phyloP scores from a whole-genome alignment of 2,888 invertebrate species.

The Meiosimyza platycephala region DNA sequence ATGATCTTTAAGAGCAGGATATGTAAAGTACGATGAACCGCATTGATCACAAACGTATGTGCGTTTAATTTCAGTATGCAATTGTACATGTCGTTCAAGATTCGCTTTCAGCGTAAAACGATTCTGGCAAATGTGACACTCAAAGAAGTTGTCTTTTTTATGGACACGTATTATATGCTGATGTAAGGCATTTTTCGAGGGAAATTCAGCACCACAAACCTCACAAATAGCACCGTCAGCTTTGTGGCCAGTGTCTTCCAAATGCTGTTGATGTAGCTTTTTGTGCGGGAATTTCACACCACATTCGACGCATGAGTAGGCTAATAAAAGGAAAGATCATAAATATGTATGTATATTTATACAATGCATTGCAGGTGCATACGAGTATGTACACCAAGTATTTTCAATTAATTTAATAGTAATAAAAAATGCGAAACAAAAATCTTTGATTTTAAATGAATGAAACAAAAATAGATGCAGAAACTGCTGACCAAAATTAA shows the following conservation, averaged over 20 bases:
- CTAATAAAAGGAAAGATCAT: slow-evolving; percentile 46
- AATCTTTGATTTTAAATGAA: too few relatives aligned
- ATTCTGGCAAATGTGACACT: slow-evolving; percentile 67
- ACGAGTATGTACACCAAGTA: background rate
- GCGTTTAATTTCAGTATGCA: slow-evolving; percentile 66
- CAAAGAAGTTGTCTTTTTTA: slow-evolving; percentile 66
- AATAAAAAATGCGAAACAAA: too few relatives aligned
- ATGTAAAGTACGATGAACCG: slow-evolving; percentile 67
- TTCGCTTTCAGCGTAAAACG: slow-evolving; percentile 66
- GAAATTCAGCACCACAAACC: slow-evolving; percentile 65
- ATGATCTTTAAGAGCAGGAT: slow-evolving; percentile 66
- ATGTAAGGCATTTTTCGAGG: slow-evolving; percentile 65
- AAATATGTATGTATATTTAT: slow-evolving; percentile 29
- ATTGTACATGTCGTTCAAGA: slow-evolving; percentile 65
- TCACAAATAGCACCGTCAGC: slow-evolving; percentile 67
- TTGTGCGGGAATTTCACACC: slow-evolving; percentile 64
- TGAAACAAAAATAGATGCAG: too few relatives aligned
- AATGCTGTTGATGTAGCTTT: slow-evolving; percentile 64
- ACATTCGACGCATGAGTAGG: slow-evolving; percentile 65
- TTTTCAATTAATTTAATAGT: background rate
- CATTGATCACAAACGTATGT: slow-evolving; percentile 67
- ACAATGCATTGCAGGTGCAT: background rate
- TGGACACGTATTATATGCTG: slow-evolving; percentile 66
- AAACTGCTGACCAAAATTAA: too few relatives aligned
- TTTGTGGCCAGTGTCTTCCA: slow-evolving; percentile 66